A percentile compares a stretch with the other conserved stretches of the same genome.
These are phyloP conservation scores for Progne subis DNA, from an alignment of 2,113 vertebrate species.

Conservation along the genomic window DNA sequence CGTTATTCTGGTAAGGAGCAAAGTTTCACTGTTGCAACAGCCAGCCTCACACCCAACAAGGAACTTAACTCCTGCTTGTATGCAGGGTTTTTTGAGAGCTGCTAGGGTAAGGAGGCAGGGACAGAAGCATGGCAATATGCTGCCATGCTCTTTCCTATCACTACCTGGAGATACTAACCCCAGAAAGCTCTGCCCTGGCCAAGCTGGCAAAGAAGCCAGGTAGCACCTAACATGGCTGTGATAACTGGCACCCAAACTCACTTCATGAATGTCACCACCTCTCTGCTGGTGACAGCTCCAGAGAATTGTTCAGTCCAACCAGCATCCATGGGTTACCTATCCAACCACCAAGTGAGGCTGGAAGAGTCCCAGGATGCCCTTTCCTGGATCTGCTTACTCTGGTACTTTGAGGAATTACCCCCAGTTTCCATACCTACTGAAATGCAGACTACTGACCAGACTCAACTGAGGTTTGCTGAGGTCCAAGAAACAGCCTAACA, in stretches of 20 bases:
- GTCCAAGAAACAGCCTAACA: not conserved
- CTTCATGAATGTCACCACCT: not conserved
- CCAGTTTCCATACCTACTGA: not conserved
- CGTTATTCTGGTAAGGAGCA: not conserved
- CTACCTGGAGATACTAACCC: not conserved
- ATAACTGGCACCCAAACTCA: not conserved
- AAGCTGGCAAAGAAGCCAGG: not conserved
- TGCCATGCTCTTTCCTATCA: not conserved
- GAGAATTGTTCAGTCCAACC: not conserved
- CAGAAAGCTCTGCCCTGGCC: not conserved
- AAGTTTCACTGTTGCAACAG: not conserved
- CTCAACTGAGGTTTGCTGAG: rapidly evolving
- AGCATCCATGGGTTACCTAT: rapidly evolving
- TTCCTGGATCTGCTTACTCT: not conserved
- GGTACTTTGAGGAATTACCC: not conserved
- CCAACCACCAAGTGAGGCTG: not conserved
- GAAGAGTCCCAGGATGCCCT: not conserved
- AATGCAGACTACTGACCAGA: not conserved
- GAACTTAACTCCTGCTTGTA: not conserved
- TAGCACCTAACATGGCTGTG: not conserved
- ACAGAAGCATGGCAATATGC: rapidly evolving
- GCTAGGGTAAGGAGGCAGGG: not conserved
- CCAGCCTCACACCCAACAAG: not conserved
- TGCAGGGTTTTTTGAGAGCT: not conserved
- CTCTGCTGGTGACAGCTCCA: not conserved